Evolutionary conservation across 2,888 invertebrate species (phyloP).

Genomic region (Blastobasis adustella): DNA sequence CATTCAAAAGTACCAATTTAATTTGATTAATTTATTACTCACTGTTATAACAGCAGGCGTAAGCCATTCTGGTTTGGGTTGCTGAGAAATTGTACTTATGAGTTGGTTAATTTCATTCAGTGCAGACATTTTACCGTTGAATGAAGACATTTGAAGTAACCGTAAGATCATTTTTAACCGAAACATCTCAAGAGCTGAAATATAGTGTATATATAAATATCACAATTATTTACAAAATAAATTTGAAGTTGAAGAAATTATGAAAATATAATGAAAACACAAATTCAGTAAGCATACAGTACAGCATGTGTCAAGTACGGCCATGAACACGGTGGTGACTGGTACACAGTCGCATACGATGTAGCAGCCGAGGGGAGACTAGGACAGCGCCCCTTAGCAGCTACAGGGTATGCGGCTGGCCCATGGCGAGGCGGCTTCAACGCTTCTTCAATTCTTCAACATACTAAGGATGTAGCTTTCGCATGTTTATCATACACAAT

Average conservation of each 20-base stretch:
- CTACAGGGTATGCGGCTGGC: conserved; percentile 63
- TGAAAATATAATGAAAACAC: conserved; percentile 6
- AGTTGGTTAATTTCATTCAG: conserved; percentile 98
- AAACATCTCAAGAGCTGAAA: conserved; percentile 89
- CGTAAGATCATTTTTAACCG: conserved; percentile 96
- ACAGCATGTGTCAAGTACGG: conserved; percentile 20
- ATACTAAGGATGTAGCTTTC: no score
- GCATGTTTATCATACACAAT: no score
- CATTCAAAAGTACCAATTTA: not conserved
- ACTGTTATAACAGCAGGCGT: conserved; percentile 96
- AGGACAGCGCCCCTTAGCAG: conserved; percentile 66
- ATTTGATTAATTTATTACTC: conserved; percentile 43
- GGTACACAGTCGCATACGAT: conserved; percentile 44
- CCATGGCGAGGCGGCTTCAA: conserved; percentile 8
- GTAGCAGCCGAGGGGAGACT: conserved; percentile 59
- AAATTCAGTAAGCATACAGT: conserved; percentile 17
- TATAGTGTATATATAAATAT: not conserved
- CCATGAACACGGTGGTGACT: conserved; percentile 22
- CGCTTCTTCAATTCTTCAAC: no score
- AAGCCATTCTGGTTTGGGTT: conserved; percentile 93
- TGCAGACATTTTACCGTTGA: conserved; percentile 99
- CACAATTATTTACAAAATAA: not conserved
- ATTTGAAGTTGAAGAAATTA: not conserved
- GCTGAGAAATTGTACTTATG: conserved; percentile 91
- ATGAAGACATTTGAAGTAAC: conserved; percentile 95